Evolutionary conservation across 2,888 invertebrate species (phyloP).

Genomic region (Hyalella azteca): DNA sequence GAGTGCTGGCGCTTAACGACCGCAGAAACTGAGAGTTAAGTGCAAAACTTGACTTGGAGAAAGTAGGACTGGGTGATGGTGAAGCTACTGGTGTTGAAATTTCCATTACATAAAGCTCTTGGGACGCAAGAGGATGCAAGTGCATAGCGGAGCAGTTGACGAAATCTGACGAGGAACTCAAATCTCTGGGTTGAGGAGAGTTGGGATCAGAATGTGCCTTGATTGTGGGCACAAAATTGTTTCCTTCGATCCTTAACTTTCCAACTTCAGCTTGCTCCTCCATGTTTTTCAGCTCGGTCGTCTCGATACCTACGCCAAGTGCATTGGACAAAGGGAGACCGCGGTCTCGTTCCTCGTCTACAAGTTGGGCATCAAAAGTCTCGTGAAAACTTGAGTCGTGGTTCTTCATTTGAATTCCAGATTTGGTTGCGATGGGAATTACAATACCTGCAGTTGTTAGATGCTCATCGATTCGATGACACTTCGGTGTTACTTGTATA

Average conservation of each 20-base stretch:
- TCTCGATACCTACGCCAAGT: no score
- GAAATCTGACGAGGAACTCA: background rate
- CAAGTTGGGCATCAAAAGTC: no score
- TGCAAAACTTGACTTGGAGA: conserved; percentile 23
- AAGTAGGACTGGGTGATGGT: conserved; percentile 26
- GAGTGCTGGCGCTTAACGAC: conserved; percentile 33
- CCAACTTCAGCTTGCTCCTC: no score
- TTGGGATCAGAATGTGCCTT: conserved; percentile 13
- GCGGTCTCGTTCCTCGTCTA: no score
- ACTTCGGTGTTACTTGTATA: no score
- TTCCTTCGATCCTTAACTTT: background rate
- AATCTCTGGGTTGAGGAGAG: background rate
- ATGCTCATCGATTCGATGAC: no score
- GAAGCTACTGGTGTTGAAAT: background rate
- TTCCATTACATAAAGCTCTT: background rate
- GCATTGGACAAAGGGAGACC: no score
- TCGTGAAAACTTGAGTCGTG: no score
- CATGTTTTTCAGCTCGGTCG: no score
- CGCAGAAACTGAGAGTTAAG: conserved; percentile 31
- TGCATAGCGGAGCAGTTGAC: background rate
- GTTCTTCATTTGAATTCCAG: no score
- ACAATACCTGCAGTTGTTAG: no score
- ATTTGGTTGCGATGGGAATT: no score
- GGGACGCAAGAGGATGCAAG: background rate
- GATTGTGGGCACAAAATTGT: background rate